Evolutionary conservation across 2,888 invertebrate species (phyloP).

Genomic region (Caenorhabditis sinica): DNA sequence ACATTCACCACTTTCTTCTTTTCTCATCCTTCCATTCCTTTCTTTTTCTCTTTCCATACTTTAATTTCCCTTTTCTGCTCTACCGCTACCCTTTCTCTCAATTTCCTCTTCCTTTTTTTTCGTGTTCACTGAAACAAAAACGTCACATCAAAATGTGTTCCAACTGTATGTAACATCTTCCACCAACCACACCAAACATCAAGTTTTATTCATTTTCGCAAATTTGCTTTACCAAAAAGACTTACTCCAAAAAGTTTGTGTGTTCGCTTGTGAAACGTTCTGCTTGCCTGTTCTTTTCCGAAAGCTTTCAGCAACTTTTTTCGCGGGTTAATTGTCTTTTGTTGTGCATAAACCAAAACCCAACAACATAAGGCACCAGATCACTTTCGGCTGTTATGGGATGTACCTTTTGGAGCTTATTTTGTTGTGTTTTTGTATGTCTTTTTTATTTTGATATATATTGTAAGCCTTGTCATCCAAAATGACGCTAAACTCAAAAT

Average conservation of each 20-base stretch:
- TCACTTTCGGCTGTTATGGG: slow-evolving; percentile 31
- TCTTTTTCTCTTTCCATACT: slow-evolving; percentile 4
- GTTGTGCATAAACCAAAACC: neutral
- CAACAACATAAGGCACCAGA: slow-evolving; percentile 1
- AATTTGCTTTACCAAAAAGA: slow-evolving; percentile 11
- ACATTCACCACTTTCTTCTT: slow-evolving; percentile 33
- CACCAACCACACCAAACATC: neutral
- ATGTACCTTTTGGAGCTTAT: slow-evolving; percentile 53
- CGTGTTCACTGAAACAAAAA: slow-evolving; percentile 3
- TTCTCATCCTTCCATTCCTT: slow-evolving; percentile 21
- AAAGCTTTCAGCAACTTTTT: slow-evolving; percentile 24
- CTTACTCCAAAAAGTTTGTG: slow-evolving; percentile 21
- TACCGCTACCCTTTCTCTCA: neutral
- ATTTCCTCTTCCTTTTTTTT: neutral
- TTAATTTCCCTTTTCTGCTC: neutral
- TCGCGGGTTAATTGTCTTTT: slow-evolving; percentile 28
- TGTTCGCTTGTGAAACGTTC: slow-evolving; percentile 49
- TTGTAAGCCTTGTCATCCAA: slow-evolving; percentile 44
- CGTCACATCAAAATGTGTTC: slow-evolving; percentile 57
- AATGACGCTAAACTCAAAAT: slow-evolving; percentile 65
- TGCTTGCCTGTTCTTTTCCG: slow-evolving; percentile 36
- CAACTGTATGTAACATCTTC: slow-evolving; percentile 35
- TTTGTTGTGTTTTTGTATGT: slow-evolving; percentile 56
- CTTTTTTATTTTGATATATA: neutral
- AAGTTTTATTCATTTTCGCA: slow-evolving; percentile 36